Evolutionary conservation across 2,888 invertebrate genomes (phyloP).

Genomic region (Phymatocera aterrima): DNA sequence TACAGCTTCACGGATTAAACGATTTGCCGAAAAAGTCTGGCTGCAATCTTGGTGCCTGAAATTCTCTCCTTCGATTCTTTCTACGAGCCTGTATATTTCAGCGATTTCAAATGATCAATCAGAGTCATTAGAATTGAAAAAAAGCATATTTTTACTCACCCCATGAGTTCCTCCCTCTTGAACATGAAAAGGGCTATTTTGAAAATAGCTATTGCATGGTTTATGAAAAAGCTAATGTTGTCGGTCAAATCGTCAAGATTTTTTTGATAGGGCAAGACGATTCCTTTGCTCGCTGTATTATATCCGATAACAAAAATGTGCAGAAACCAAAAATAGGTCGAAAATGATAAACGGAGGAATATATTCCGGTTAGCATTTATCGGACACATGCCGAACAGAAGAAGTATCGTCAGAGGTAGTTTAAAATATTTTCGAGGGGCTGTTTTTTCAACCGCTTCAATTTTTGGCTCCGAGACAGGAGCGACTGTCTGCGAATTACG

Average conservation of each 20-base stretch:
- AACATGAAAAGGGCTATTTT: slow-evolving; percentile 6
- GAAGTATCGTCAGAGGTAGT: too few relatives aligned
- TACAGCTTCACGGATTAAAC: too few relatives aligned
- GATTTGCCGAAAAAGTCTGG: too few relatives aligned
- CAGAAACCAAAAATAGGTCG: not conserved
- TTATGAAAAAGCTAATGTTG: not conserved
- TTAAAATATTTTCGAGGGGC: too few relatives aligned
- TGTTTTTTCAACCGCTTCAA: too few relatives aligned
- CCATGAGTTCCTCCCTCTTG: not conserved
- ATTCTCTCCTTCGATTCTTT: too few relatives aligned
- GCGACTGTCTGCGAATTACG: too few relatives aligned
- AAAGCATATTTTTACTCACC: not conserved
- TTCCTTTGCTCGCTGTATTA: not conserved
- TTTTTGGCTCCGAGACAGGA: too few relatives aligned
- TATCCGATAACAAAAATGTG: not conserved
- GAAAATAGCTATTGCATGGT: slow-evolving; percentile 1
- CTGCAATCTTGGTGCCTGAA: too few relatives aligned
- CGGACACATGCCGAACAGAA: not conserved
- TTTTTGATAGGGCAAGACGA: not conserved
- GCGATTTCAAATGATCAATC: too few relatives aligned
- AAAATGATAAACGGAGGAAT: not conserved
- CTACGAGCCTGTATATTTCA: too few relatives aligned
- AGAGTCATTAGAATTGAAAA: not conserved
- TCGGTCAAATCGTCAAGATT: not conserved
- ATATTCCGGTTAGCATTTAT: not conserved